phyloP scores from a whole-genome alignment of 2,113 vertebrate genomes.

The Equus przewalskii region DNA sequence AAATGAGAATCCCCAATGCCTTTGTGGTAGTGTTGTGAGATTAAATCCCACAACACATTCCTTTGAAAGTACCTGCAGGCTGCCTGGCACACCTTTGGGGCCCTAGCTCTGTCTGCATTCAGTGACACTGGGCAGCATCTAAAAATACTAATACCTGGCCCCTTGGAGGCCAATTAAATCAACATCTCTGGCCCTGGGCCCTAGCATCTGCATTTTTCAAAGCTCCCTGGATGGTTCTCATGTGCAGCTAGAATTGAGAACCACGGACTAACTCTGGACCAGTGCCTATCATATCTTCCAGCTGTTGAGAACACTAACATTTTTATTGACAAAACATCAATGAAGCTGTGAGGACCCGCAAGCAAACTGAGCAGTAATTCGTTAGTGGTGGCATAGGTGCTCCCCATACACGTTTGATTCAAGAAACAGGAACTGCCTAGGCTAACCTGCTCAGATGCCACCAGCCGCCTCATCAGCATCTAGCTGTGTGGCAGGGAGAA shows the following conservation, averaged over 20 bases:
- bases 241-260: not conserved
- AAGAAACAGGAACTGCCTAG: not conserved
- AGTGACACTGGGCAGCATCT: not conserved
- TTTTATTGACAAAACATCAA: conserved; percentile 33
- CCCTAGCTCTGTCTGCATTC: not conserved
- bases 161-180: not conserved
- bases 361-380: not conserved
- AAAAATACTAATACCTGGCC: not conserved
- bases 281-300: not conserved
- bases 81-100: not conserved
- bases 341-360: conserved; percentile 4
- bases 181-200: not conserved
- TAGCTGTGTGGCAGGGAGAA: not conserved
- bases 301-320: conserved; percentile 22
- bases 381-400: not conserved
- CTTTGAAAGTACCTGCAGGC: not conserved
- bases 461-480: not conserved
- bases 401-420: not conserved
- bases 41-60: not conserved
- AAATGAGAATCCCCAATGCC: not conserved
- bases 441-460: not conserved
- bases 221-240: not conserved
- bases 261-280: not conserved
- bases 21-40: not conserved
- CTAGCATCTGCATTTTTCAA: conserved; percentile 2